Evolutionary conservation across 2,888 invertebrate genomes (phyloP), one percentile per base, ranked within the genome.

Genomic region (Mantis religiosa): DNA sequence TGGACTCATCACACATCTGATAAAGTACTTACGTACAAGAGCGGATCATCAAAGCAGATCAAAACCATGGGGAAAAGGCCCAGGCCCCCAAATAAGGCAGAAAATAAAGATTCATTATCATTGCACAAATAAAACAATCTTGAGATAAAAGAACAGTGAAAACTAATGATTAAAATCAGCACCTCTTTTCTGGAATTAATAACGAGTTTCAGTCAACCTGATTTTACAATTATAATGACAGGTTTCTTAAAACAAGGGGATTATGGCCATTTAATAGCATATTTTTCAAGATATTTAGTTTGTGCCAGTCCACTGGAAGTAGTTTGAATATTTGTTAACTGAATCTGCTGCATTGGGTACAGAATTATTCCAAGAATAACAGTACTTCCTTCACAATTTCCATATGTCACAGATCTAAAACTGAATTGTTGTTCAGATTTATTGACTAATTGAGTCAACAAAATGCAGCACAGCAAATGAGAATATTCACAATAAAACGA

Each of bases 21-120:
- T 83, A 71, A 28, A 86, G 28, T 89, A 90, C 90, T 90, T 90
- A 90, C 90, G 84, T 88, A 90, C 90, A 90, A 90, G 90, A 90
- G 90, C 89, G 90, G 89, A 90, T 89, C 54, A 71, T 71, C 89
- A 89, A 89, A 90, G 83, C 87, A 87, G 84, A 84, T 83, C 30
- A 88, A 81, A 47, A 83, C 54, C 54, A 71, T 25, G 47, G 87
- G 82, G 27, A 87, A 85, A 89, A 85, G 83, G 89, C 87, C 82
- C 83, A 85, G 54, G 83, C 89, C 89, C 90, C 89, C 87, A 20
- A 85, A 71, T 83, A 81, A 88, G 85, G 91, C 89, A 90, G 90
- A 89, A 89, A 90, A 90, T 85, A 90, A 88, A 85, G 83, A 91
- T 82, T 27, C 82, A 82, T 87, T 87, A 87, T n/a, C 81, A 81